Conservation (phyloP, 2,888 invertebrate species). For the Drosophila hamatofila region DNA sequence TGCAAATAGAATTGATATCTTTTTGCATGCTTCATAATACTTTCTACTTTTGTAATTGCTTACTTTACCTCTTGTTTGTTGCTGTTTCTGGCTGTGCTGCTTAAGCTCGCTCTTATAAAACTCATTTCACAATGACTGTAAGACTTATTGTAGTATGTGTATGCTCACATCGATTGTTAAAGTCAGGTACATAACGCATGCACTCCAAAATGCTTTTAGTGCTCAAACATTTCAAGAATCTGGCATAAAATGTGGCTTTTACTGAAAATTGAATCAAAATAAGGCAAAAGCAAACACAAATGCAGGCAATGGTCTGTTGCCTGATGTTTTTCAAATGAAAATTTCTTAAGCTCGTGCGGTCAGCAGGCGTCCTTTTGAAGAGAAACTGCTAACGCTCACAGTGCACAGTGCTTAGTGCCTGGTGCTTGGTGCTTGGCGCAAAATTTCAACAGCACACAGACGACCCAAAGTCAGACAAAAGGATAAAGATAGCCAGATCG, state of each 20-base stretch:
- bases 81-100: not conserved
- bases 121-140: not conserved
- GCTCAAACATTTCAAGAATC: constrained; percentile 18
- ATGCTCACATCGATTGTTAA: not conserved
- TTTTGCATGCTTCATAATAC: not conserved
- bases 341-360: constrained; percentile 29
- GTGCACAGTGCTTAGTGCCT: not conserved
- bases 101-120: not conserved
- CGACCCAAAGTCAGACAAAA: constrained; percentile 7
- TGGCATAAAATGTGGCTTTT: constrained; percentile 11
- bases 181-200: not conserved
- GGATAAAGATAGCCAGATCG: constrained; percentile 8
- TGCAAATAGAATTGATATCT: not conserved
- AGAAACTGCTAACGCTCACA: not conserved
- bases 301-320: constrained; percentile 10
- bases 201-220: constrained; percentile 3
- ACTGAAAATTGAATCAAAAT: constrained; percentile 39
- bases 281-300: not conserved
- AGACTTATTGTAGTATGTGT: not conserved
- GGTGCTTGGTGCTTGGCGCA: constrained; percentile 1
- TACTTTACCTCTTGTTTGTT: not conserved
- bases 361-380: constrained; percentile 25
- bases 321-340: constrained; percentile 12
- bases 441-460: constrained; percentile 20
- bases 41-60: not conserved